These are phyloP conservation scores for Diadumene lineata DNA, from an alignment of 92 coral and sea anemone genomes.

Conservation along the genomic window DNA sequence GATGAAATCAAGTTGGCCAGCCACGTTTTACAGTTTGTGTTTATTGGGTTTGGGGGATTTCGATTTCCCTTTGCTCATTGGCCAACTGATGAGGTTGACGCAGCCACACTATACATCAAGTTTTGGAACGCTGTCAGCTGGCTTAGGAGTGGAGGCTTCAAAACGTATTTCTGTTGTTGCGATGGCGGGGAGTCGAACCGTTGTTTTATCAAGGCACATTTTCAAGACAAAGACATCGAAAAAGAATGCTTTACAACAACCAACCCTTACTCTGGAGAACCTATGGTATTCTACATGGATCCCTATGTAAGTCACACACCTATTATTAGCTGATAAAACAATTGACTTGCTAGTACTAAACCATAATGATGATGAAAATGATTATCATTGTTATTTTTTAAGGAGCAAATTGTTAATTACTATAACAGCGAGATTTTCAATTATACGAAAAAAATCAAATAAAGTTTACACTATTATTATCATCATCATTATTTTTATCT, in stretches of 20 bases:
- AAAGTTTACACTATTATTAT: too few relatives aligned
- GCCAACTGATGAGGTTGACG: slow-evolving; percentile 55
- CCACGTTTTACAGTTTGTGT: slow-evolving; percentile 61
- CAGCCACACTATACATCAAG: slow-evolving; percentile 33
- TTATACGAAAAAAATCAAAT: too few relatives aligned
- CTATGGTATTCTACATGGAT: too few relatives aligned
- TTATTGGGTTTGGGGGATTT: slow-evolving; percentile 49
- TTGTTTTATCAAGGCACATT: slow-evolving; percentile 47
- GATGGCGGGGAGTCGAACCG: slow-evolving; percentile 60
- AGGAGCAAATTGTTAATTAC: too few relatives aligned
- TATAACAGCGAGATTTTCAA: too few relatives aligned
- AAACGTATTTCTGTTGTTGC: slow-evolving; percentile 35
- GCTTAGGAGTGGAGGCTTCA: slow-evolving; percentile 34
- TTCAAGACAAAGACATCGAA: slow-evolving; percentile 38
- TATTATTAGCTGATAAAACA: too few relatives aligned
- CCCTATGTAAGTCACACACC: too few relatives aligned
- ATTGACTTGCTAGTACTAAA: too few relatives aligned
- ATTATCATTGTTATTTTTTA: too few relatives aligned
- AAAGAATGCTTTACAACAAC: slow-evolving; percentile 39
- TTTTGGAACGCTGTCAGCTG: slow-evolving; percentile 58
- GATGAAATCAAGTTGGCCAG: slow-evolving; percentile 33
- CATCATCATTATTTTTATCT: too few relatives aligned
- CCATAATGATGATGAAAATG: too few relatives aligned
- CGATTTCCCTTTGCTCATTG: slow-evolving; percentile 60
- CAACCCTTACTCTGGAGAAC: too few relatives aligned